These are phyloP conservation scores for Elegia similella DNA, from an alignment of 2,888 invertebrate species.

Conservation along the genomic window DNA sequence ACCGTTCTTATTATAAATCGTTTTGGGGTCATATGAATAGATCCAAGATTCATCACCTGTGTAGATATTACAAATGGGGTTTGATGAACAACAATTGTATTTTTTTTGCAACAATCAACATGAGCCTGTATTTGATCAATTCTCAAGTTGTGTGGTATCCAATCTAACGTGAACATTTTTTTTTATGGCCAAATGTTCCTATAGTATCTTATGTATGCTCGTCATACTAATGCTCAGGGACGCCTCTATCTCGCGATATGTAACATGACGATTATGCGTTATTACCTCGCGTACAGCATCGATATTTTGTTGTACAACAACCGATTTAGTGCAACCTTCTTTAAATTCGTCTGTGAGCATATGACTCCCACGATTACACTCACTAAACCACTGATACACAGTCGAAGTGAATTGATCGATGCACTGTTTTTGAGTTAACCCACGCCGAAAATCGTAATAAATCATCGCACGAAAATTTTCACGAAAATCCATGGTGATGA, in stretches of 20 bases:
- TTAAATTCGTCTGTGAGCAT: conserved; percentile 9
- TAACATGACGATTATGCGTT: neutral
- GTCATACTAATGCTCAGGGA: neutral
- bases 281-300: neutral
- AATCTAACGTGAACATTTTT: no score
- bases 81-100: no score
- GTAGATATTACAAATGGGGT: no score
- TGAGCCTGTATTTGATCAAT: no score
- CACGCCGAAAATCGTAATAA: conserved; percentile 19
- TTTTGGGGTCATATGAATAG: no score
- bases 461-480: conserved; percentile 20
- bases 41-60: no score
- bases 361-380: no score
- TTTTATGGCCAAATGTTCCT: no score
- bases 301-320: neutral
- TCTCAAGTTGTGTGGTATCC: no score
- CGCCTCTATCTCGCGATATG: neutral
- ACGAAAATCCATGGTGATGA: neutral
- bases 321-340: conserved; percentile 1
- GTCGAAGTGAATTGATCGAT: conserved; percentile 9
- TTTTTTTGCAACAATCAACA: no score
- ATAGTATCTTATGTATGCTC: no score
- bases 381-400: conserved; percentile 11
- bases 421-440: conserved; percentile 14
- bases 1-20: no score